These are phyloP conservation scores for Porites cylindrica DNA, from an alignment of 92 coral and sea anemone genomes.

Conservation along the genomic window DNA sequence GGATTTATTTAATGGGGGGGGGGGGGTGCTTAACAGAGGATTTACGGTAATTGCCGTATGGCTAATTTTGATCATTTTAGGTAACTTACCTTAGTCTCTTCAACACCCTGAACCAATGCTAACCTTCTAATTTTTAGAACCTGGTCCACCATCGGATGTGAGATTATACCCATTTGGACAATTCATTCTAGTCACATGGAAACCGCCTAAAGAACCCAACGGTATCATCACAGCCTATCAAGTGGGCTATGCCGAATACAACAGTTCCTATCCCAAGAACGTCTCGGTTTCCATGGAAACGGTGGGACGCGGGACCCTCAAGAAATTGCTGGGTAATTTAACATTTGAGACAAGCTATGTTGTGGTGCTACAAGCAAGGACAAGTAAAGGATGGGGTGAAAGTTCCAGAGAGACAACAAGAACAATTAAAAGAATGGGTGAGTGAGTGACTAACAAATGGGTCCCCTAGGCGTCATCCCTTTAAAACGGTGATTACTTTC, in stretches of 20 bases:
- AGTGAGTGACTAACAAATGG: not conserved
- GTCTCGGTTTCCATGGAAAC: not conserved
- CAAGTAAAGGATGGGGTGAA: slow-evolving; percentile 74
- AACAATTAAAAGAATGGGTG: slow-evolving; percentile 36
- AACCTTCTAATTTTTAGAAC: slow-evolving; percentile 46
- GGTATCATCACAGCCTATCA: slow-evolving; percentile 76
- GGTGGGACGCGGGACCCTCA: not conserved
- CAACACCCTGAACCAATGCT: not conserved
- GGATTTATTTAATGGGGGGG: not conserved
- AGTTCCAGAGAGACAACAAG: not conserved
- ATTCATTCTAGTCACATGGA: slow-evolving; percentile 81
- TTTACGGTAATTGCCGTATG: not conserved
- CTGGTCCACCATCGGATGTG: slow-evolving; percentile 71
- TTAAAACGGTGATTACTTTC: no score
- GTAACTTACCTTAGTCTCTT: not conserved
- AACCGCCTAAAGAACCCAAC: slow-evolving; percentile 74
- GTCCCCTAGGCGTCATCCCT: no score
- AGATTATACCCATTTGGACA: slow-evolving; percentile 64
- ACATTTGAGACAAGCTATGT: slow-evolving; percentile 68
- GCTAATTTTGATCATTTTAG: not conserved
- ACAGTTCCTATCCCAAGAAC: not conserved
- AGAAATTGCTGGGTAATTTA: slow-evolving; percentile 54
- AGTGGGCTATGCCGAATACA: slow-evolving; percentile 59
- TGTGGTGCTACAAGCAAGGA: slow-evolving; percentile 75
- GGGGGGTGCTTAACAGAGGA: not conserved